Evolutionary conservation across 2,888 invertebrate species (phyloP), one percentile per base, ranked within the genome.

Genomic region (Drosophila trichaetosa): DNA sequence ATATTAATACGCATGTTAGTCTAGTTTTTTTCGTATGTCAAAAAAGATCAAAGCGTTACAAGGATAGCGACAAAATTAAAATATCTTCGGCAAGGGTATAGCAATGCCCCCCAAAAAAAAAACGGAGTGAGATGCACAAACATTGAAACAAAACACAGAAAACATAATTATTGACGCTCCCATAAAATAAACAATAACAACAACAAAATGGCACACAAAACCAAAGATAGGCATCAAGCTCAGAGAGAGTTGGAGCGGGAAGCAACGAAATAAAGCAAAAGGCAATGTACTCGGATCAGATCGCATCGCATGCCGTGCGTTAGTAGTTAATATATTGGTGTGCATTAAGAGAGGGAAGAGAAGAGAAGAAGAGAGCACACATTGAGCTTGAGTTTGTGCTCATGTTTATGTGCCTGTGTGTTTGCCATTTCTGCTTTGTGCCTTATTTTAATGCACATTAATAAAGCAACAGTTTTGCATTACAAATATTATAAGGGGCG

Each of bases 231-330:
- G 58, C 63, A 63, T 59, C 64, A 49, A 66, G 29, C 57, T 49
- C 21, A 18, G 31, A 11, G 65, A 59, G 63, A 66, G 79, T 60
- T 61, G 34, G 52, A 75, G 68, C 48, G 48, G 33, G 46, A 46
- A 65, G 51, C 61, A 38, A 38, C 56, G 27, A 42, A 69, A 36
- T 29, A 61, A 49, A 27, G 5, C 21, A 48, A 71, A 70, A 80
- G 85, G 69, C 76, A 83, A 86, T 56, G 65, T 69, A 72, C 88
- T 80, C 80, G 80, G 69, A 60, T 69, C 76, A 53, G 69, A 68
- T 80, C 83, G 78, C 73, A 58, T 68, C 76, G 59, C 70, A 68
- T 69, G 83, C 53, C 77, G 34, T 52, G 52, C 58, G 27, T 31
- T 42, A n/a, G 69, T 59, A 38, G 54, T 27, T 27, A n/a, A n/a